Evolutionary conservation across 2,797 vertebrate species (phyloP).

Genomic region (Thunnus albacares): DNA sequence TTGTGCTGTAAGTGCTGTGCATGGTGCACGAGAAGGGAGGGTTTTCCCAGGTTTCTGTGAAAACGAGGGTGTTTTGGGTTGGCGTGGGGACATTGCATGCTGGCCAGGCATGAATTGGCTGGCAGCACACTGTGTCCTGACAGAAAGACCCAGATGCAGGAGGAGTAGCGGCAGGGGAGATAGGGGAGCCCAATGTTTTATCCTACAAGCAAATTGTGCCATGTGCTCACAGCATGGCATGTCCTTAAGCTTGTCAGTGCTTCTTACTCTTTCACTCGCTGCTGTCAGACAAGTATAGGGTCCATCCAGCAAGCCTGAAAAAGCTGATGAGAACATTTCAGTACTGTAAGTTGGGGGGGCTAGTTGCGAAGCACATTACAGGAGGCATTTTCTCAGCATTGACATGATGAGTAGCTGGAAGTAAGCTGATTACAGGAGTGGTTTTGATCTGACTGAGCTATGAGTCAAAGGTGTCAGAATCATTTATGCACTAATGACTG

Average conservation of each 20-base stretch:
- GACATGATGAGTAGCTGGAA: conserved; percentile 54
- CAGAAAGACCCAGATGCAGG: conserved; percentile 56
- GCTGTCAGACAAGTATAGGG: conserved; percentile 37
- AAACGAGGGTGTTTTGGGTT: conserved; percentile 36
- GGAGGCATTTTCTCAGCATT: conserved; percentile 45
- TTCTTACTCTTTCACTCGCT: conserved; percentile 41
- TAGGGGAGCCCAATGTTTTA: conserved; percentile 44
- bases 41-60: conserved; percentile 64
- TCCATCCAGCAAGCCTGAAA: conserved; percentile 10
- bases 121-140: conserved; percentile 67
- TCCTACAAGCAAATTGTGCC: conserved; percentile 37
- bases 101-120: conserved; percentile 57
- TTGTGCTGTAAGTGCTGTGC: conserved; percentile 11
- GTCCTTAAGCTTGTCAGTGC: conserved; percentile 34
- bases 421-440: conserved; percentile 44
- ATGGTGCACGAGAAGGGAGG: conserved; percentile 30
- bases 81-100: conserved; percentile 46
- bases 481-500: conserved; percentile 32
- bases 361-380: background rate
- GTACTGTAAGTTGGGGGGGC: background rate
- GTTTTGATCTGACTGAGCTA: conserved; percentile 57
- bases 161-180: conserved; percentile 34
- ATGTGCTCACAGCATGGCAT: conserved; percentile 56
- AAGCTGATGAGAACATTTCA: conserved; percentile 20
- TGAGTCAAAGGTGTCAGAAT: conserved; percentile 66